These are phyloP conservation scores for Rhodeus uyekii DNA, from an alignment of 2,797 vertebrate species.

Conservation along the genomic window DNA sequence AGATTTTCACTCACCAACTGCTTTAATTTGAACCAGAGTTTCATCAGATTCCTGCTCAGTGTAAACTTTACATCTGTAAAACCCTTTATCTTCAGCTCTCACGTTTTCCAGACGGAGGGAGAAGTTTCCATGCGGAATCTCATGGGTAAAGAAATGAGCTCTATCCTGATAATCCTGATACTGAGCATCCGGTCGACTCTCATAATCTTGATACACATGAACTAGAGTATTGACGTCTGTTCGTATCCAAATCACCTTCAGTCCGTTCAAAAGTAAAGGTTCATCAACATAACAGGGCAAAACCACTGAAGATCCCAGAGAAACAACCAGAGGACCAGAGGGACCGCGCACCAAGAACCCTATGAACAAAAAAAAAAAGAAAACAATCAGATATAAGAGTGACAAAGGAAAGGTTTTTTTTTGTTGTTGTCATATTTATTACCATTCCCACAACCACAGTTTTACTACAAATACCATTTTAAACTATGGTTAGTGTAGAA, in stretches of 20 bases:
- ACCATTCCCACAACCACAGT: too few species aligned
- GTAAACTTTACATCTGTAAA: constrained; percentile 33
- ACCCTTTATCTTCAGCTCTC: constrained; percentile 26
- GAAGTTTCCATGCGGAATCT: constrained; percentile 30
- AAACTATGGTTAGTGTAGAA: too few species aligned
- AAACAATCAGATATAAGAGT: neutral
- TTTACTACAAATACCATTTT: too few species aligned
- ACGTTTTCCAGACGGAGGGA: constrained; percentile 27
- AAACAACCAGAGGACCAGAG: neutral
- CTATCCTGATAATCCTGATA: neutral
- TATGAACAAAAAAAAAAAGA: neutral
- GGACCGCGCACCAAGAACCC: neutral
- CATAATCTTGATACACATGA: constrained; percentile 32
- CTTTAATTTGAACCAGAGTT: constrained; percentile 12
- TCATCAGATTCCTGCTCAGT: constrained; percentile 1
- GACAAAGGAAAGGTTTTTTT: neutral
- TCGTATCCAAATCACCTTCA: constrained; percentile 33
- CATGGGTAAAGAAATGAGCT: constrained; percentile 9
- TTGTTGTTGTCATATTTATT: too few species aligned
- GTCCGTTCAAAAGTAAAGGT: neutral
- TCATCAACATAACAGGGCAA: constrained; percentile 12
- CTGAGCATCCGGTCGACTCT: constrained; percentile 39
- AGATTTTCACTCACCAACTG: constrained; percentile 10
- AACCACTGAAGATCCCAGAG: neutral
- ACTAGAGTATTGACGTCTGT: constrained; percentile 3